These are phyloP conservation scores for Fulica atra DNA, from an alignment of 2,113 vertebrate species.

Conservation along the genomic window DNA sequence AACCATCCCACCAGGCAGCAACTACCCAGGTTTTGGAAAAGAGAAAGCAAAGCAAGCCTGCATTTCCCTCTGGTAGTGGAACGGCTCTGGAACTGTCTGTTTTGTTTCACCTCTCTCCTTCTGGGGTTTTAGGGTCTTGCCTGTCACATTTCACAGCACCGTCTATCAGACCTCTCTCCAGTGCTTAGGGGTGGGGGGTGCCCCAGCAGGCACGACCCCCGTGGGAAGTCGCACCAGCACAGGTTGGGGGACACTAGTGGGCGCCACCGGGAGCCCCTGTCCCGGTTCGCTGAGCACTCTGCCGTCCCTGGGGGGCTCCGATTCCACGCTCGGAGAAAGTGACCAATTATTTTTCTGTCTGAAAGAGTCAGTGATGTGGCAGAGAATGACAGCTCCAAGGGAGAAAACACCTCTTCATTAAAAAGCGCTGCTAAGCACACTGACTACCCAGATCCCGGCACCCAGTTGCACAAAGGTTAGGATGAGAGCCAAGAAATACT, in stretches of 20 bases:
- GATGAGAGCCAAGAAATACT: conserved; percentile 27
- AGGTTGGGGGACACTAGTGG: background rate
- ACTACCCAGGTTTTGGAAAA: background rate
- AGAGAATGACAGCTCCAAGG: conserved; percentile 75
- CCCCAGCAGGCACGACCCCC: rapidly evolving
- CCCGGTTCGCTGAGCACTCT: conserved; percentile 50
- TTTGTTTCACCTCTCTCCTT: background rate
- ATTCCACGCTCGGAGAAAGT: conserved; percentile 65
- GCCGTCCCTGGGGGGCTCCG: conserved; percentile 65
- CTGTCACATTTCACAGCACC: background rate
- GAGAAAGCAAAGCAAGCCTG: background rate
- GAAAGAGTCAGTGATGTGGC: conserved; percentile 81
- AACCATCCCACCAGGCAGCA: background rate
- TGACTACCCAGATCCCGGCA: conserved; percentile 37
- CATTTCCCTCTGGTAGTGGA: background rate
- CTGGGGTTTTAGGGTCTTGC: background rate
- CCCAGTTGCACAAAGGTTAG: conserved; percentile 35
- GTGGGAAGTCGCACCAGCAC: background rate
- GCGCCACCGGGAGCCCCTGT: background rate
- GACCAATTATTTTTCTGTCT: conserved; percentile 87
- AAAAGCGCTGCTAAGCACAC: conserved; percentile 69
- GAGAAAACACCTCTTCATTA: conserved; percentile 75
- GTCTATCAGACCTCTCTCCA: background rate
- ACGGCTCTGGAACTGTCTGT: background rate
- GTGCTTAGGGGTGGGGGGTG: background rate